Evolutionary conservation across 2,888 invertebrate genomes (phyloP).

Genomic region (Morpho achilles): DNA sequence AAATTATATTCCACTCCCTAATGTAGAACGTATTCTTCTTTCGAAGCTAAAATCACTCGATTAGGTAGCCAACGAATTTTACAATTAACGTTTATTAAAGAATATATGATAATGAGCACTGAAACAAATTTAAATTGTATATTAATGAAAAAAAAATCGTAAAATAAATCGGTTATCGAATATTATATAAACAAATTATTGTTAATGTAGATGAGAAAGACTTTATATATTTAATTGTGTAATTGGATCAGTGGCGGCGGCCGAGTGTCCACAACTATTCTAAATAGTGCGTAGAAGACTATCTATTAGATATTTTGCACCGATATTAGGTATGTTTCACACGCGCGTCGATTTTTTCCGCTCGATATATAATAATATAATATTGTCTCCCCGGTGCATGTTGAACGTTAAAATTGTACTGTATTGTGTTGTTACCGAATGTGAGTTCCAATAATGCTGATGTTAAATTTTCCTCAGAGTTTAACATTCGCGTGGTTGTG

Average conservation of each 20-base stretch:
- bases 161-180: constrained; percentile 50
- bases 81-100: constrained; percentile 41
- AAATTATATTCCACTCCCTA: constrained; percentile 62
- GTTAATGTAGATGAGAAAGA: constrained; percentile 72
- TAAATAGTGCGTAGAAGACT: constrained; percentile 63
- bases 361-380: constrained; percentile 25
- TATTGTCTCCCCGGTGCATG: constrained; percentile 18
- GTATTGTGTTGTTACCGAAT: constrained; percentile 26
- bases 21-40: constrained; percentile 58
- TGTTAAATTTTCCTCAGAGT: not conserved
- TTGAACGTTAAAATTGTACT: constrained; percentile 16
- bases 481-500: constrained; percentile 12
- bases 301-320: constrained; percentile 75
- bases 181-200: constrained; percentile 57
- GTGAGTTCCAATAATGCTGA: not conserved
- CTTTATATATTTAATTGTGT: constrained; percentile 52
- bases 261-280: constrained; percentile 68
- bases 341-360: constrained; percentile 46
- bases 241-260: constrained; percentile 45
- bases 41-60: constrained; percentile 47
- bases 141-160: constrained; percentile 41
- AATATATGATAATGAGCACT: constrained; percentile 66
- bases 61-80: constrained; percentile 78
- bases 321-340: constrained; percentile 53
- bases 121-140: constrained; percentile 65